These are phyloP conservation scores for Monopterus albus DNA, from an alignment of 2,113 vertebrate genomes.

Conservation along the genomic window DNA sequence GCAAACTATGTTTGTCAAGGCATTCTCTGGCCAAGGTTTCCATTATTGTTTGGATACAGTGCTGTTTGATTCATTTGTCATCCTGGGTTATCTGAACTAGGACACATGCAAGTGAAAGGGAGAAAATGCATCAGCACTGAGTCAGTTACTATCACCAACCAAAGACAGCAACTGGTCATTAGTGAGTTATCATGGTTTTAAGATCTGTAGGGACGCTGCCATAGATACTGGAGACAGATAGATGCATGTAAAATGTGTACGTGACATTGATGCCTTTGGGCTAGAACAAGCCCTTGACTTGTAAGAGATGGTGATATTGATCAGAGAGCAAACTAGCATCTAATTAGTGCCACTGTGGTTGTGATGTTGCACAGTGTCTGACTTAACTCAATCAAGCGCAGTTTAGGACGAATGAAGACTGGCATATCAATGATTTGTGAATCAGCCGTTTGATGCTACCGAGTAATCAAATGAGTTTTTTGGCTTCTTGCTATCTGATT, in stretches of 20 bases:
- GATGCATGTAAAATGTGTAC: slow-evolving; percentile 12
- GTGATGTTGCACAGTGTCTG: slow-evolving; percentile 19
- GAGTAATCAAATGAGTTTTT: slow-evolving; percentile 17
- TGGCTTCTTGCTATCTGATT: slow-evolving; percentile 19
- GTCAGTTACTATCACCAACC: neutral
- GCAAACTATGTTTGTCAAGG: neutral
- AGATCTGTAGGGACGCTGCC: neutral
- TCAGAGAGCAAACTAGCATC: slow-evolving; percentile 13
- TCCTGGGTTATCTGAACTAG: neutral
- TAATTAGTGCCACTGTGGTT: slow-evolving; percentile 17
- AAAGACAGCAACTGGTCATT: neutral
- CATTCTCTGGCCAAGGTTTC: neutral
- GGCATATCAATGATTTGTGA: slow-evolving; percentile 40
- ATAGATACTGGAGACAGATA: slow-evolving; percentile 11
- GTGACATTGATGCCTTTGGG: slow-evolving; percentile 3
- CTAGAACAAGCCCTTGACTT: slow-evolving; percentile 6
- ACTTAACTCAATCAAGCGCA: slow-evolving; percentile 20
- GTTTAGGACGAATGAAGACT: slow-evolving; percentile 37
- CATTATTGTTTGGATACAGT: neutral
- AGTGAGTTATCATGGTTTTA: slow-evolving; percentile 8
- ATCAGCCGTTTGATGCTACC: slow-evolving; percentile 44
- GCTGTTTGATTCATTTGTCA: neutral
- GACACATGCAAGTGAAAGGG: neutral
- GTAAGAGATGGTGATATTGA: slow-evolving; percentile 35
- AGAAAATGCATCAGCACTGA: neutral